Evolutionary conservation across 2,888 invertebrate species (phyloP).

Genomic region (Oscheius myriophilus): DNA sequence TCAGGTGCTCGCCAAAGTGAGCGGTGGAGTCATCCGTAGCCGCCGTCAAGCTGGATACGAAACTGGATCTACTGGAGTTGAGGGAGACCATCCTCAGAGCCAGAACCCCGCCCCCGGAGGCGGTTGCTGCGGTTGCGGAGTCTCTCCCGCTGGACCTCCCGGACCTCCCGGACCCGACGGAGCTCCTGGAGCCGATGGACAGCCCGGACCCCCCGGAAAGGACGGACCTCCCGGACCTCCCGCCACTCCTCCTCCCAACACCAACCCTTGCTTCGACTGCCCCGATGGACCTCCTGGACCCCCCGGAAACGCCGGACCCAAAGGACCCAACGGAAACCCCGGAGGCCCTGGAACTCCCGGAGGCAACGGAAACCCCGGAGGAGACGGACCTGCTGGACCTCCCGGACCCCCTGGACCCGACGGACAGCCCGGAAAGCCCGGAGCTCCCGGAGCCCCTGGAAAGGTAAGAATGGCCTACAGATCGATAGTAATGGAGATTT

Average conservation of each 20-base stretch:
- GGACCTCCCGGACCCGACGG: constrained; percentile 41
- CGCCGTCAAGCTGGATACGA: constrained; percentile 55
- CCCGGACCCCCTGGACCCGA: constrained; percentile 54
- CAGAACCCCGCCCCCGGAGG: constrained; percentile 20
- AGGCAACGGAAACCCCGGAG: constrained; percentile 58
- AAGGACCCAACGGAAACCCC: constrained; percentile 59
- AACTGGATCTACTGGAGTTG: constrained; percentile 27
- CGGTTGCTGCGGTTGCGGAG: constrained; percentile 38
- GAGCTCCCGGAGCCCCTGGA: constrained; percentile 43
- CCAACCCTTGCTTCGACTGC: constrained; percentile 59
- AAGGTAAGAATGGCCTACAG: constrained; percentile 35
- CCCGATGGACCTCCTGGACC: constrained; percentile 59
- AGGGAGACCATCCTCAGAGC: background rate
- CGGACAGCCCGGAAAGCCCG: constrained; percentile 57
- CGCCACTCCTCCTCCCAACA: constrained; percentile 56
- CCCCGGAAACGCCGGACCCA: constrained; percentile 56
- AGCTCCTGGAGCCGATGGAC: constrained; percentile 37
- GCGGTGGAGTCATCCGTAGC: constrained; percentile 48
- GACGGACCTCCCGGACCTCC: constrained; percentile 62
- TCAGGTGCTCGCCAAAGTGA: constrained; percentile 55
- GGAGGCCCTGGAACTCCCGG: constrained; percentile 60
- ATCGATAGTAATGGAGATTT: constrained; percentile 30
- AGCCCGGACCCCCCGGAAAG: constrained; percentile 57
- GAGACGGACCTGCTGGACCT: constrained; percentile 55
- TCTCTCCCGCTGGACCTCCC: constrained; percentile 31